phyloP scores from a whole-genome alignment of 2,113 vertebrate species.

The Riparia riparia region DNA sequence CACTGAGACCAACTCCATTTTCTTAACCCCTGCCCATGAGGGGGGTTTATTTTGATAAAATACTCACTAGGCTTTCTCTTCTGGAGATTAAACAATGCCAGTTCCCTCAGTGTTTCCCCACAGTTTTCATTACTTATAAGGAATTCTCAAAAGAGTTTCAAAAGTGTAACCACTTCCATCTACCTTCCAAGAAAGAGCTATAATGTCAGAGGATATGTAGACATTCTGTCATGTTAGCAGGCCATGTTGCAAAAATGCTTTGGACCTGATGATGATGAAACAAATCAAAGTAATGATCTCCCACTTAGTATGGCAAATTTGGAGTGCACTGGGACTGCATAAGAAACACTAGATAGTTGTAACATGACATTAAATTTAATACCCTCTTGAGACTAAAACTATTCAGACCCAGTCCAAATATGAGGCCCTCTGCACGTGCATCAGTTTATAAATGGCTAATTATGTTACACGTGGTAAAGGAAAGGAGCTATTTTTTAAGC shows the following conservation, averaged over 20 bases:
- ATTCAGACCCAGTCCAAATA: background rate
- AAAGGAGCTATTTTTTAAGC: background rate
- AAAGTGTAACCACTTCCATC: background rate
- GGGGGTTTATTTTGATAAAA: background rate
- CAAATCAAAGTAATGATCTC: background rate
- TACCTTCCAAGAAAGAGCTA: background rate
- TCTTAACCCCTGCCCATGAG: background rate
- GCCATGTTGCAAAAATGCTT: background rate
- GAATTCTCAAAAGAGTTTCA: background rate
- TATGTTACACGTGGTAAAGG: background rate
- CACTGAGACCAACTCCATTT: background rate
- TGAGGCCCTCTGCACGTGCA: background rate
- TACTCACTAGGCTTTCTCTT: background rate
- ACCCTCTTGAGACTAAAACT: background rate
- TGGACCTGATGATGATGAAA: background rate
- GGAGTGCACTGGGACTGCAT: background rate
- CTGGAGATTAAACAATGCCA: background rate
- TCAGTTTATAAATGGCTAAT: background rate
- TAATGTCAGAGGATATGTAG: background rate
- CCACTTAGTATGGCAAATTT: background rate
- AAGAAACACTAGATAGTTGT: background rate
- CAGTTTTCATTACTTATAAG: background rate
- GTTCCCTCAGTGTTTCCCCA: background rate
- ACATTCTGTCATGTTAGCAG: background rate
- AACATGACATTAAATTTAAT: background rate